These are phyloP conservation scores for Herpetotheres cachinnans DNA, from an alignment of 2,113 vertebrate species.

Conservation along the genomic window DNA sequence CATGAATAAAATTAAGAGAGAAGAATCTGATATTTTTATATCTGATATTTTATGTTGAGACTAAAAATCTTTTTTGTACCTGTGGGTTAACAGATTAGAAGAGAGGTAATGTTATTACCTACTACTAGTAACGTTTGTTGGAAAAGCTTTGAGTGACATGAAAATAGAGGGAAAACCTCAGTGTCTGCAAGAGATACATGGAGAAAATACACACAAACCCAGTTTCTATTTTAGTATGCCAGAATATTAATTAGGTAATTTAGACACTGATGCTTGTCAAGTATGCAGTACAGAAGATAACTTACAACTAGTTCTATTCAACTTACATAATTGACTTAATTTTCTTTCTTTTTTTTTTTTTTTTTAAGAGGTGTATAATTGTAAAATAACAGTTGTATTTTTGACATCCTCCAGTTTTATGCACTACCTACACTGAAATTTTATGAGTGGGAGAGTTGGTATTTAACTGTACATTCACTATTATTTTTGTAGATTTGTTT, in stretches of 20 bases:
- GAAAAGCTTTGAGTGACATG: neutral
- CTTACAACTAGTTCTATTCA: neutral
- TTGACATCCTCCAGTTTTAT: neutral
- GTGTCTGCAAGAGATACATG: neutral
- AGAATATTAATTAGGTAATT: neutral
- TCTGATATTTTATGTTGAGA: neutral
- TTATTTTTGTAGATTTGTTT: neutral
- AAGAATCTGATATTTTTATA: neutral
- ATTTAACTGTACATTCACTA: neutral
- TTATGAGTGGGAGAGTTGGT: neutral
- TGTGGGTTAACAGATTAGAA: neutral
- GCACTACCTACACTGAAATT: neutral
- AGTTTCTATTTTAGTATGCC: neutral
- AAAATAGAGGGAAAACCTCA: neutral
- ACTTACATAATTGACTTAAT: rapidly evolving
- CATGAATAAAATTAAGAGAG: neutral
- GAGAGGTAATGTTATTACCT: neutral
- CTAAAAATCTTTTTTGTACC: neutral
- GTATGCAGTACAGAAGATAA: neutral
- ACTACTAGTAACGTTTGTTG: neutral
- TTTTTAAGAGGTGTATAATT: neutral
- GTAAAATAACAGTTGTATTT: neutral
- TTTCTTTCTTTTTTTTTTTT: no score
- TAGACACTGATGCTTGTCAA: neutral
- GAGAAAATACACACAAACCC: neutral